phyloP scores from a whole-genome alignment of 1,140 invertebrate species.

The Neelides sp. region DNA sequence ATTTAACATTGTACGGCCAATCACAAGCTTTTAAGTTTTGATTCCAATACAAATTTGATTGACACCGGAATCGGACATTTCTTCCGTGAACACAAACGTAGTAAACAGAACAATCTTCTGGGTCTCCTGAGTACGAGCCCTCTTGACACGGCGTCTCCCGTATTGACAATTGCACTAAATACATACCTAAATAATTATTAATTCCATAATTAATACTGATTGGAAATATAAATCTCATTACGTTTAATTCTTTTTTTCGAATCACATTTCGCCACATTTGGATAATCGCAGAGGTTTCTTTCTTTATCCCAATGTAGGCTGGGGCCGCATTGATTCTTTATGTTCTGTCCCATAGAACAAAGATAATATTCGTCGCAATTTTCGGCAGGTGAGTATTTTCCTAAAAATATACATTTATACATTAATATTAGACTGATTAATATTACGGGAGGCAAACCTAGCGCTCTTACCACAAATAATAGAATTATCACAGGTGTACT shows the following conservation, averaged over 20 bases:
- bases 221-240: neutral
- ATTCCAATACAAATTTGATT: slow-evolving; percentile 64
- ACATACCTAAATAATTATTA: too few species aligned
- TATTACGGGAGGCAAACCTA: too few species aligned
- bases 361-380: slow-evolving; percentile 32
- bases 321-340: slow-evolving; percentile 26
- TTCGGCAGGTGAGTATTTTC: slow-evolving; percentile 27
- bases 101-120: slow-evolving; percentile 58
- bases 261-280: slow-evolving; percentile 24
- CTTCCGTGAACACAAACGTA: slow-evolving; percentile 64
- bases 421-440: too few species aligned
- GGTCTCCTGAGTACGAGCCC: slow-evolving; percentile 49
- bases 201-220: too few species aligned
- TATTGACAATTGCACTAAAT: too few species aligned
- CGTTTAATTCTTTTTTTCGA: slow-evolving; percentile 9
- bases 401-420: slow-evolving; percentile 10
- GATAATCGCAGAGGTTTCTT: slow-evolving; percentile 32
- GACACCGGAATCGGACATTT: slow-evolving; percentile 55
- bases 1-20: slow-evolving; percentile 21
- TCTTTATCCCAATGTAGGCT: slow-evolving; percentile 32
- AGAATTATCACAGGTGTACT: too few species aligned
- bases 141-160: slow-evolving; percentile 45
- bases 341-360: slow-evolving; percentile 31
- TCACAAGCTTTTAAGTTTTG: slow-evolving; percentile 31
- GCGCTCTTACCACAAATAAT: too few species aligned